phyloP scores from a whole-genome alignment of 2,113 vertebrate species.

The Vireo altiloquus region DNA sequence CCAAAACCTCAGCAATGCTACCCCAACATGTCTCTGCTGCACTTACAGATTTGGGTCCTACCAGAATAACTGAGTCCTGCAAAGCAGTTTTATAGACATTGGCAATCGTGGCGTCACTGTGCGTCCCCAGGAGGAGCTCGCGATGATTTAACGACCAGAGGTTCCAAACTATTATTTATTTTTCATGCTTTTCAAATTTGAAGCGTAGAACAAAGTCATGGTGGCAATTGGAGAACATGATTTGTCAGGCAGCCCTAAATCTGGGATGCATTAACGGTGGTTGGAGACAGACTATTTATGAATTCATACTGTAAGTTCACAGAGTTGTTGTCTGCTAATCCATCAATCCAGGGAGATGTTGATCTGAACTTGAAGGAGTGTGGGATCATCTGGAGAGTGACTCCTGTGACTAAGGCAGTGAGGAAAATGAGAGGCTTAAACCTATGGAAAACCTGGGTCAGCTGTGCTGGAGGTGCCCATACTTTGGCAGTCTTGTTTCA shows the following conservation, averaged over 20 bases:
- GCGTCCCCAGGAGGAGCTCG: not conserved
- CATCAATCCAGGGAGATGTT: not conserved
- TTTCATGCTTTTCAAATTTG: not conserved
- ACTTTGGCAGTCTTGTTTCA: not conserved
- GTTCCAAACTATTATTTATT: conserved; percentile 15
- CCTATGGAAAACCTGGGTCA: not conserved
- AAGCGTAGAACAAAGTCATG: conserved; percentile 2
- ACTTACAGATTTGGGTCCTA: not conserved
- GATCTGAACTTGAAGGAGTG: not conserved
- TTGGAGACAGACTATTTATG: not conserved
- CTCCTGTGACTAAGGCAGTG: not conserved
- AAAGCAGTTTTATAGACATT: not conserved
- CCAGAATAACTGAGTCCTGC: not conserved
- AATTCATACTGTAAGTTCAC: not conserved
- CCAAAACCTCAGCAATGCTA: not conserved
- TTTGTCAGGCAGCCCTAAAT: conserved; percentile 25
- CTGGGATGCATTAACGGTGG: not conserved
- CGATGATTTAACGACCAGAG: not conserved
- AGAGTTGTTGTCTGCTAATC: not conserved
- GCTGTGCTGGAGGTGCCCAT: not conserved
- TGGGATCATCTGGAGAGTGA: not conserved
- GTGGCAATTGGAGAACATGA: not conserved
- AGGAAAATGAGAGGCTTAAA: not conserved
- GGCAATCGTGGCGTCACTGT: not conserved
- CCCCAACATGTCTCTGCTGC: not conserved